phyloP scores from a whole-genome alignment of 2,113 vertebrate species.

The Tragelaphus strepsiceros region DNA sequence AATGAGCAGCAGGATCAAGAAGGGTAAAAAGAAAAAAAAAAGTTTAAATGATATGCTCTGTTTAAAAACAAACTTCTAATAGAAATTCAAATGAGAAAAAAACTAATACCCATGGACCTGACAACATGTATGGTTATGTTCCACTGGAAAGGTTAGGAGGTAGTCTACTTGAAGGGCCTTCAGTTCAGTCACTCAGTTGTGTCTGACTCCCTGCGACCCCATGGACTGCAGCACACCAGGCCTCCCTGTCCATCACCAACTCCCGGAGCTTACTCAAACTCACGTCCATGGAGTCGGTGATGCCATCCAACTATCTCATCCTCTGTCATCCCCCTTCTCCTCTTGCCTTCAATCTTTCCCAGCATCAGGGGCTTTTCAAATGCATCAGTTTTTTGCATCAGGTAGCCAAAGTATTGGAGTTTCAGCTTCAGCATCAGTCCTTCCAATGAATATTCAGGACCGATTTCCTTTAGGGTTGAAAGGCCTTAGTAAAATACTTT shows the following conservation, averaged over 20 bases:
- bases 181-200: rapidly evolving
- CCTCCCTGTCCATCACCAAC: background rate
- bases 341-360: background rate
- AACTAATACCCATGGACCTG: background rate
- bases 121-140: background rate
- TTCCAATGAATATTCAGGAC: background rate
- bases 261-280: background rate
- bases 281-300: background rate
- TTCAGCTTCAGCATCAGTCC: background rate
- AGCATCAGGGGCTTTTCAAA: background rate
- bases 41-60: background rate
- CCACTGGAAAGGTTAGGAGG: background rate
- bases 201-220: background rate
- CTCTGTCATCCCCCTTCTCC: background rate
- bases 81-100: constrained; percentile 7
- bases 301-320: background rate
- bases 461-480: background rate
- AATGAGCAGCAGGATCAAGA: background rate
- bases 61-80: constrained; percentile 17
- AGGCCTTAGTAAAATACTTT: background rate
- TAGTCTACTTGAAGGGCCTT: background rate
- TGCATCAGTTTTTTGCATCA: background rate
- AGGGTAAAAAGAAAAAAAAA: background rate
- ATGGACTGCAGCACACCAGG: background rate
- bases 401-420: background rate